Evolutionary conservation across 92 coral and sea anemone species (phyloP), one percentile per base, ranked within the genome.

Genomic region (Pocillopora meandrina): DNA sequence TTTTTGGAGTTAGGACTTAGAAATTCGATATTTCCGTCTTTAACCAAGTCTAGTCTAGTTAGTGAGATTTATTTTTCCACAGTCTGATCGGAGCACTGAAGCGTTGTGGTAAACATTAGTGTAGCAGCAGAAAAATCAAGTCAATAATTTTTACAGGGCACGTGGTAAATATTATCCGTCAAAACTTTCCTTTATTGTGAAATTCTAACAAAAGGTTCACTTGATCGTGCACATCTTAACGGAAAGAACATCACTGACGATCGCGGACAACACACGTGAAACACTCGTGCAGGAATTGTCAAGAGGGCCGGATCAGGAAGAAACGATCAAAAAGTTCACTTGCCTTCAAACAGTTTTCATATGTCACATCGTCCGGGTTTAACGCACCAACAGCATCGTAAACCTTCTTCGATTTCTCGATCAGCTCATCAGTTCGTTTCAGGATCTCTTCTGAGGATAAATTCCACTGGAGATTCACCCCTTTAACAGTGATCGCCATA

Each of bases 331-430:
- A 19, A 23, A n/a, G 31, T 14, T 12, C 59, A 42, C 57, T 42
- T 82, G 95, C 99, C 98, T 97, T 93, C 83, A 97, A 68, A 71
- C 95, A 89, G 85, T 95, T 97, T 74, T 82, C 94, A 64, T 80
- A 89, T 13, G 91, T 89, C 79, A 97, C 76, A 33, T 97, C 94
- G 26, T 88, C 94, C 20, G 93, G 90, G 73, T 92, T 92, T 71
- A 97, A 83, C 26, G 99, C 88, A 4, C 99, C 99, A 12, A 91
- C 90, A 58, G 92, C 76, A 77, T 92, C 94, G 81, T 86, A 97
- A 33, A 95, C 97, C 88, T 90, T 87, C 74, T 92, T 91, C 21
- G 99, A 91, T 21, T 63, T 64, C 72, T 87, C 97, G 21, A 97
- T 95, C 1, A 97, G 91, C 81, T 92, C 92, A 36, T 92, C 95